Conservation (phyloP, 1,140 invertebrate species). For the Platyscapa corneri region DNA sequence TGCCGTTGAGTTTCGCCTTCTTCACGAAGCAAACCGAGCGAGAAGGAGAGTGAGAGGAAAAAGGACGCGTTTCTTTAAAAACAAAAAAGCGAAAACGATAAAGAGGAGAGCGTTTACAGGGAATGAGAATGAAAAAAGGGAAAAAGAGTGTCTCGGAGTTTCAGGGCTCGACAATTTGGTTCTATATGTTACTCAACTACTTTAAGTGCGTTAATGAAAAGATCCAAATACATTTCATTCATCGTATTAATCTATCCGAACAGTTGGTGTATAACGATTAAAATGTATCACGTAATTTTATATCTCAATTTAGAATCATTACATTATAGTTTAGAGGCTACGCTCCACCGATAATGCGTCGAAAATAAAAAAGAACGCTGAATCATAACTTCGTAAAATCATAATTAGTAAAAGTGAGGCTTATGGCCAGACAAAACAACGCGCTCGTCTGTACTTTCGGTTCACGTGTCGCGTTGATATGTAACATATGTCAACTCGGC, state of each 20-base stretch:
- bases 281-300: not conserved
- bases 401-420: too few relatives aligned
- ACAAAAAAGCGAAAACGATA: constrained; percentile 25
- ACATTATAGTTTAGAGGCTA: too few relatives aligned
- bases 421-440: not conserved
- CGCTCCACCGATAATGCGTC: too few relatives aligned
- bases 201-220: not conserved
- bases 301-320: too few relatives aligned
- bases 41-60: constrained; percentile 27
- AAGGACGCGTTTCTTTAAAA: constrained; percentile 32
- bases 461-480: not conserved
- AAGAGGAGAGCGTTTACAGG: constrained; percentile 44
- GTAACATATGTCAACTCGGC: not conserved
- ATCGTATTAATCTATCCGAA: not conserved
- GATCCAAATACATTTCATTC: constrained; percentile 11
- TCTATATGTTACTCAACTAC: not conserved
- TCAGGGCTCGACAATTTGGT: constrained; percentile 35
- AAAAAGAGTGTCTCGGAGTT: constrained; percentile 6
- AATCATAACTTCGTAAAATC: too few relatives aligned
- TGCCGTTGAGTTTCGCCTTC: constrained; percentile 48
- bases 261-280: not conserved
- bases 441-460: not conserved
- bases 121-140: constrained; percentile 36
- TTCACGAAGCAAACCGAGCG: constrained; percentile 14
- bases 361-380: too few relatives aligned